Base-by-base conservation (phyloP, 2,113 vertebrate genomes). In the Cryptotis parvus region DNA sequence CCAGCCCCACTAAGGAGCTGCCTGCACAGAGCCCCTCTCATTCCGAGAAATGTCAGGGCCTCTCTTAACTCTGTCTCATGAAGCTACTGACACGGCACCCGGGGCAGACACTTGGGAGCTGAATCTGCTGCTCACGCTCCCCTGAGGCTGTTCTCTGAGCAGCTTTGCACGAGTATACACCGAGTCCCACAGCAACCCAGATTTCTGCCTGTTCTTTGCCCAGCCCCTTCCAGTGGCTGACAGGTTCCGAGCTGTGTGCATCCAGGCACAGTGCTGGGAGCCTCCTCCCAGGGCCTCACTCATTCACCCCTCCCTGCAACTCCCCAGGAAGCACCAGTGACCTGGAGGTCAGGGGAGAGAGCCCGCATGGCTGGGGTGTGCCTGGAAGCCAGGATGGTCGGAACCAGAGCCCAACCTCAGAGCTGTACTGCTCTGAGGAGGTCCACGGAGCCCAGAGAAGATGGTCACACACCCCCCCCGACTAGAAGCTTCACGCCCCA, bases 331-430 rank as follows among this genome's bases (percentile, higher is more conserved):
- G 29, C 69, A 49, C 73, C 72, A 1, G 3, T 72, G 89, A 52
- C 72, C 85, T 66, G 29, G 63, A 89, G 86, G 83, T 6, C 77
- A 79, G 24, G 74, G 73, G 37, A 72, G 22, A 15, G 55, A 9
- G 58, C 49, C 49, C 83, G 91, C 65, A 87, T 55, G 91, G 87
- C 65, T 74, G 74, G 9, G 41, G 66, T 52, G 63, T 24, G 11
- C 52, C 9, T 31, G 33, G 58, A 75, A 63, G 16, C 35, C 77
- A 72, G 55, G 63, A 72, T 55, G 18, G 11, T 55, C 80, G 68
- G 74, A 73, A 77, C 65, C 79, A 37, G 14, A 81, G 83, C 39
- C 74, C 55, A 61, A 39, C 12, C 27, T 6, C 41, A 20, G 66
- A 83, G 33, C 29, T 55, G n/a, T n/a, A 20, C 6, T 9, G 31